Evolutionary conservation across 2,888 invertebrate species (phyloP), one percentile per base, ranked within the genome.

Genomic region (Crocallis elinguaria): DNA sequence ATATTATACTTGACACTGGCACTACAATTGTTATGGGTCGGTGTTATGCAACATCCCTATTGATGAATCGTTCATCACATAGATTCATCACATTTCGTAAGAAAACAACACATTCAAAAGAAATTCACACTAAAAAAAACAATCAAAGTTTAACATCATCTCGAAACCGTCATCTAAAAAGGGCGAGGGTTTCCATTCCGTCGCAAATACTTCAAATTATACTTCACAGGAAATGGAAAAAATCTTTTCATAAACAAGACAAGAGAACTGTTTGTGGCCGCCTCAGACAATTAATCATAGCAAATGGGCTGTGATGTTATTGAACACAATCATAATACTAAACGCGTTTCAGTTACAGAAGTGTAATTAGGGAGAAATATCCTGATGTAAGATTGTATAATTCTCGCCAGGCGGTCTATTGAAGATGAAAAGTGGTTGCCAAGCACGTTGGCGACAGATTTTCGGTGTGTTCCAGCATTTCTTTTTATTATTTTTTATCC

Each of bases 201-300:
- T 29, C 19, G 42, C 48, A 57, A 57, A 55, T 54, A 49, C 35
- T 44, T 49, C 51, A 55, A 57, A 55, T 55, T 49, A 51, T 49
- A 64, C 60, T 60, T 56, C 62, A 55, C 54, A 65, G 49, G 53
- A 57, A 29, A 57, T 38, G 48, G 33, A 46, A 48, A 53, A 41
- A 57, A 33, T 49, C 35, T 43, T 63, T 63, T 66, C 57, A 62
- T 65, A 68, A 66, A 64, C 57, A 66, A 61, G 60, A 49, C 62
- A 45, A 59, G 48, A 44, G 32, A 51, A 33, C 32, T 38, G 53
- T 59, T 36, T 52, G 46, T 38, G 41, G 49, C 50, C 52, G 60
- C 49, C 49, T 60, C 30, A 49, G 45, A 38, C 64, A 67, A 71
- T 71, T 71, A 73, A 71, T 73, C 64, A 67, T 64, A 30, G 48